Conservation (phyloP, 2,888 invertebrate genomes). For the Amiota mariae region DNA sequence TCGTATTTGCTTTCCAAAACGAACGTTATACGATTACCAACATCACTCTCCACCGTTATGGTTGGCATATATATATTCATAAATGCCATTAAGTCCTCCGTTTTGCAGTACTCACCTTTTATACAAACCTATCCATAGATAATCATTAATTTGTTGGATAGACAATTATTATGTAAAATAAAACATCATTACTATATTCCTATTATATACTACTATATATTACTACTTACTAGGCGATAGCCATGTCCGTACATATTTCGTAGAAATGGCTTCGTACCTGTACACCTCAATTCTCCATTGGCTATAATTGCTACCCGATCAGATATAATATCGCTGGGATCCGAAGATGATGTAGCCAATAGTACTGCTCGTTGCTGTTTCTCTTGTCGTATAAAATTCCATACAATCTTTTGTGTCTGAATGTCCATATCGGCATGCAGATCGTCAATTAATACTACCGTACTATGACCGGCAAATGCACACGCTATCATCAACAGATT, state of each 20-base stretch:
- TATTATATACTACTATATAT: too few relatives aligned
- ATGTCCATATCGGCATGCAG: slow-evolving; percentile 89
- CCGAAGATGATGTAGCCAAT: slow-evolving; percentile 88
- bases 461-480: slow-evolving; percentile 82
- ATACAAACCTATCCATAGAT: slow-evolving; percentile 83
- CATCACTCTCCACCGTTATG: slow-evolving; percentile 83
- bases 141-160: slow-evolving; percentile 62
- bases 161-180: slow-evolving; percentile 71
- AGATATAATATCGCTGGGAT: slow-evolving; percentile 87
- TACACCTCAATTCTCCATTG: slow-evolving; percentile 83
- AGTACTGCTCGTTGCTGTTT: slow-evolving; percentile 84
- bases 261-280: slow-evolving; percentile 84
- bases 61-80: slow-evolving; percentile 78
- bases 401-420: slow-evolving; percentile 82
- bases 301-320: slow-evolving; percentile 91
- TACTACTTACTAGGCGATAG: slow-evolving; percentile 78
- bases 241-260: slow-evolving; percentile 89
- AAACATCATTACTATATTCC: slow-evolving; percentile 46
- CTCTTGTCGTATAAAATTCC: slow-evolving; percentile 84
- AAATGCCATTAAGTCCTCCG: slow-evolving; percentile 80
- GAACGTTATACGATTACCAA: slow-evolving; percentile 85
- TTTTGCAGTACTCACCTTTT: slow-evolving; percentile 81
- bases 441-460: slow-evolving; percentile 82
- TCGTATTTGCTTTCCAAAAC: slow-evolving; percentile 86
- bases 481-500: slow-evolving; percentile 82